Base-by-base conservation (phyloP, 2,113 vertebrate genomes). In the Enhydra lutris region DNA sequence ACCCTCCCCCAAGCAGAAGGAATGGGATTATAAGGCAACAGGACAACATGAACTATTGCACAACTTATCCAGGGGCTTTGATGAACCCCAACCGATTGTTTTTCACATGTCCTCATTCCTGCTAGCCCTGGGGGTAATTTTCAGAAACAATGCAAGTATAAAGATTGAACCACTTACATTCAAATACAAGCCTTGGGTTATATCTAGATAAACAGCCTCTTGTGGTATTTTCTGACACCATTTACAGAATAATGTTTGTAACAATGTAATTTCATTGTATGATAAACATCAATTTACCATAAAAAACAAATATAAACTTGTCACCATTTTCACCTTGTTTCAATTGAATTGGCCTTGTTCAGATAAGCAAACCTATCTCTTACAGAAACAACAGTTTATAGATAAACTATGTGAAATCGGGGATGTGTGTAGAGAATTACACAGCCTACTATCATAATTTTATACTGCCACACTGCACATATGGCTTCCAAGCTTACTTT, bases 231-330 rank as follows among this genome's bases (percentile, higher is more conserved):
- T 95, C 89, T 83, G 94, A 97, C 97, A 98, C 97, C 96, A 97
- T 95, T 97, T 97, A 97, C 67, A 98, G 97, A 92, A 84, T 94
- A 97, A 95, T 97, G 95, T 96, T 98, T 97, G 85, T 97, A 98
- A 98, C 94, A 98, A 96, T 90, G 95, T 80, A 97, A 98, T 98
- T 98, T 97, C 95, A 98, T 96, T 97, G 97, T 97, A 97, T 98
- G 98, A 99, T 98, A 99, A 98, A 98, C 97, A 98, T 97, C 98
- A 98, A 98, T 98, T 98, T 98, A 91, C 97, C 97, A 97, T 96
- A 96, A 97, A 96, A 97, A 92, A 97, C 95, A 98, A 95, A 98
- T 97, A 92, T 80, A 98, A 97, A 97, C 97, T 97, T 95, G 96
- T 88, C 87, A 95, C 92, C 8, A 0, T 96, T 98, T 98, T 97